These are phyloP conservation scores for Microplitis deprimator DNA, from an alignment of 2,888 invertebrate species.

Conservation along the genomic window DNA sequence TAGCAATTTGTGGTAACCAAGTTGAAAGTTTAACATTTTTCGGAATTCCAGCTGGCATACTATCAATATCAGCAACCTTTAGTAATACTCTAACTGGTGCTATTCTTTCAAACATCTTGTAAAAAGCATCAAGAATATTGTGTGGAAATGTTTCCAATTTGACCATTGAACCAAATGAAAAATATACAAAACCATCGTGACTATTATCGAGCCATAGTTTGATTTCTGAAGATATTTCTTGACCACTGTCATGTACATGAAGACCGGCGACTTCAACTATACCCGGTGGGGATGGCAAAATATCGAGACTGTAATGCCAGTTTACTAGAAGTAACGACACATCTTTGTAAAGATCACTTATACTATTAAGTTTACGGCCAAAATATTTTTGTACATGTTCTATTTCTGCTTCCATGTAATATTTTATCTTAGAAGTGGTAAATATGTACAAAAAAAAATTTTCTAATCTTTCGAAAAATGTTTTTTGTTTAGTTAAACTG, in stretches of 20 bases:
- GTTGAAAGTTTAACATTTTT: conserved; percentile 62
- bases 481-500: conserved; percentile 49
- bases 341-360: conserved; percentile 58
- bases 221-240: conserved; percentile 52
- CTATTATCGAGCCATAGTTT: conserved; percentile 64
- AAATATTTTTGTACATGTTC: conserved; percentile 54
- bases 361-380: conserved; percentile 49
- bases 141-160: conserved; percentile 63
- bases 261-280: conserved; percentile 75
- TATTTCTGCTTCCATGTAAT: conserved; percentile 47
- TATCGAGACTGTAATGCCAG: conserved; percentile 74
- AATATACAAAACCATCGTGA: conserved; percentile 61
- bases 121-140: conserved; percentile 54
- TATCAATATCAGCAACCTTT: conserved; percentile 61
- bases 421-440: conserved; percentile 44
- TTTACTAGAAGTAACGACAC: conserved; percentile 71
- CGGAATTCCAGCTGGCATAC: conserved; percentile 60
- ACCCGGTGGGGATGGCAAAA: conserved; percentile 71
- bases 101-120: conserved; percentile 59
- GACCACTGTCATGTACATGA: conserved; percentile 62
- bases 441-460: conserved; percentile 48
- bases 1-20: conserved; percentile 62
- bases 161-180: conserved; percentile 68
- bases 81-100: conserved; percentile 63
- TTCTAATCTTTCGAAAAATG: conserved; percentile 57